Conservation (phyloP, 92 coral and sea anemone genomes). For the Siderastrea radians region DNA sequence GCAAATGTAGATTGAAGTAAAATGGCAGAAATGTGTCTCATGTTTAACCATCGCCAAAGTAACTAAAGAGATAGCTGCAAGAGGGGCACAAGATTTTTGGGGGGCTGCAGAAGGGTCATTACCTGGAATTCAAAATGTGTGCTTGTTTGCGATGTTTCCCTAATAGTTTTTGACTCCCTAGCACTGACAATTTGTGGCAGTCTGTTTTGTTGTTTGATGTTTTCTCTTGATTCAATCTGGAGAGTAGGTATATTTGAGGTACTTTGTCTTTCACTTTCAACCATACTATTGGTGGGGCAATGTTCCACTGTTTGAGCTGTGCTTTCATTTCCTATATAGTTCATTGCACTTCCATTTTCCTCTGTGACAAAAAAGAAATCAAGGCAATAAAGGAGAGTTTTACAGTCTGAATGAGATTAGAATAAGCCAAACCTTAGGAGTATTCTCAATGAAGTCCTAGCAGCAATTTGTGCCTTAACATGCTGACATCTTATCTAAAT, state of each 20-base stretch:
- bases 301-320: not conserved
- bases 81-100: no score
- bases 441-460: no score
- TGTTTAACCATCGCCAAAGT: no score
- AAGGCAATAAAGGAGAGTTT: not conserved
- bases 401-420: not conserved
- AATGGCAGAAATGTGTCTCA: no score
- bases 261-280: not conserved
- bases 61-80: no score
- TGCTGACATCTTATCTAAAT: not conserved
- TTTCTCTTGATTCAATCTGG: not conserved
- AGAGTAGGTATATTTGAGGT: not conserved
- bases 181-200: not conserved
- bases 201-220: conserved; percentile 7
- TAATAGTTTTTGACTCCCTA: not conserved
- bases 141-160: conserved; percentile 11
- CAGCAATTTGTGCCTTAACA: no score
- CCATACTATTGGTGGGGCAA: not conserved
- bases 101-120: not conserved
- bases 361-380: not conserved
- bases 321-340: not conserved
- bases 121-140: conserved; percentile 20
- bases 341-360: not conserved
- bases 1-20: no score
- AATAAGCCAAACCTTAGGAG: not conserved